Evolutionary conservation across 2,113 vertebrate genomes (phyloP), one percentile per base, ranked within the genome.

Genomic region (Accipiter virgatus): DNA sequence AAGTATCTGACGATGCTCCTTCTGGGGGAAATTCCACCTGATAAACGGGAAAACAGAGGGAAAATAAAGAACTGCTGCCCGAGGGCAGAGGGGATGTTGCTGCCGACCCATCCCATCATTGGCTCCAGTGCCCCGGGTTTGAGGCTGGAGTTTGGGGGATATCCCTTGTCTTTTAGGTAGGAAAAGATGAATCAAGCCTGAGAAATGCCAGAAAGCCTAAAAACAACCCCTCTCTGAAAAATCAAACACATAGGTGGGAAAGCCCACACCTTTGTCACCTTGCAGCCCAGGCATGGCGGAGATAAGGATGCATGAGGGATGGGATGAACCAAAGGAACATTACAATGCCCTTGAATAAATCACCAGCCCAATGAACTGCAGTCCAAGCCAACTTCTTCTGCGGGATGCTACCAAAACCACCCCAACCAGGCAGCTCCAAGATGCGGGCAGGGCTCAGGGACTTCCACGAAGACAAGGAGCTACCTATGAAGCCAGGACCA

Each of bases 271-370:
- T 45, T 31, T 1, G 0, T 11, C 47, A 36, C 31, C 52, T 43
- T 17, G 5, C 40, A 50, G 50, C 29, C 17, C 3, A 0, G 4
- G 56, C 1, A 2, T 0, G 0, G 36, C 1, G 0, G 34, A 27
- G 48, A 52, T 8, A 18, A 59, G 50, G 61, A 22, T 32, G 40
- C 32, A 20, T 4, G 0, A 38, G 34, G 48, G 43, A 47, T 10
- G 62, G 45, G 43, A 48, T 38, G 84, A 53, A 48, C 29, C 13
- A 25, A 26, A 70, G 50, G 16, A 68, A 70, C 0, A 0, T 59
- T 31, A 26, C 16, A 36, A 36, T 0, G 0, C 34, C 50, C 32
- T 83, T 17, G 2, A 26, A n/a, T 38, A 61, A 34, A 72, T 47
- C 65, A 71, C 4, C 40, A 42, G 36, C 55, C 38, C 5, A 0